Percentiles rank a stretch among this genome's conserved stretches.
phyloP scores from a whole-genome alignment of 2,113 vertebrate genomes.

The Cercopithecus mona region DNA sequence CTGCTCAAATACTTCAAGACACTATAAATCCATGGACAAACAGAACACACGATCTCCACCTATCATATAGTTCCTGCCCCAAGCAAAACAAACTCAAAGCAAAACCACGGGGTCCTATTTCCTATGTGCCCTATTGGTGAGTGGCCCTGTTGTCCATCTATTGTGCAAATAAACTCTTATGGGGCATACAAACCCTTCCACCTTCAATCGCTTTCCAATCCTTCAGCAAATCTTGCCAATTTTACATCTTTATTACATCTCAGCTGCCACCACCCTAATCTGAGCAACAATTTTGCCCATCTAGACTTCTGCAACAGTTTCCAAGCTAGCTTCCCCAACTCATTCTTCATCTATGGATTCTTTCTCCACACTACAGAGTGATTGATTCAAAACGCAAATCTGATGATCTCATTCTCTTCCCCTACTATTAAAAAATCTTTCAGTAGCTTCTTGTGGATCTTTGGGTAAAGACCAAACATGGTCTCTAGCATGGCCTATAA shows the following conservation, averaged over 20 bases:
- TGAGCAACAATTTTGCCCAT: not conserved
- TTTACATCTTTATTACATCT: not conserved
- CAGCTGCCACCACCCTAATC: not conserved
- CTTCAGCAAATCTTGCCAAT: not conserved
- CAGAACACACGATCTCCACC: not conserved
- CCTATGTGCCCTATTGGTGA: not conserved
- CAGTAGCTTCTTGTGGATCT: not conserved
- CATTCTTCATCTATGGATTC: not conserved
- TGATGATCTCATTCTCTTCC: not conserved
- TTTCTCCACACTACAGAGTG: not conserved
- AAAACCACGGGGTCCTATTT: not conserved
- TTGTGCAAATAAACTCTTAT: not conserved
- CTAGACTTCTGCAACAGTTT: not conserved
- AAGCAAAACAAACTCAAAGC: not conserved
- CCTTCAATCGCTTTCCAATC: not conserved
- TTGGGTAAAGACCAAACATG: not conserved
- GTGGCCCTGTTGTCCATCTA: accelerated
- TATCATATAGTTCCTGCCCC: too few species aligned
- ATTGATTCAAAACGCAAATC: not conserved
- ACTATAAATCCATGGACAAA: not conserved
- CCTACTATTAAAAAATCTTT: not conserved
- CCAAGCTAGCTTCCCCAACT: not conserved
- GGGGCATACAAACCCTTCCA: not conserved
- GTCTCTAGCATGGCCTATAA: not conserved
- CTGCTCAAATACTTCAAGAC: not conserved